phyloP scores from a whole-genome alignment of 2,113 vertebrate genomes.

The Telmatochromis sp. region DNA sequence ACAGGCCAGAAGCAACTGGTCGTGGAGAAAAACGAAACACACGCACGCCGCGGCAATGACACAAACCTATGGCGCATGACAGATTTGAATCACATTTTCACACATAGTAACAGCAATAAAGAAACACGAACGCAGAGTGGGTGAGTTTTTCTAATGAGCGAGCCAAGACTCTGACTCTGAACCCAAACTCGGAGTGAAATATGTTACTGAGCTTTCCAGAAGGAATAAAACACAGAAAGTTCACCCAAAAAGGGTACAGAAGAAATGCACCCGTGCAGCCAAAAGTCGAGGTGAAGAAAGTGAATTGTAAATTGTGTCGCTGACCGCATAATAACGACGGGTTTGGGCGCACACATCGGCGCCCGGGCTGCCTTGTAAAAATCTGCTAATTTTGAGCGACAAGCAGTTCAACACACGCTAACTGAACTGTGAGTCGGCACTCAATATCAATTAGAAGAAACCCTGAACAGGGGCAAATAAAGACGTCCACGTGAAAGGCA shows the following conservation, averaged over 20 bases:
- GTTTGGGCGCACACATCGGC: background rate
- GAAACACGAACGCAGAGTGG: background rate
- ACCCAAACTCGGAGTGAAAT: background rate
- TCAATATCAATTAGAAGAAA: conserved; percentile 54
- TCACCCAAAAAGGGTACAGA: background rate
- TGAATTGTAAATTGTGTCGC: conserved; percentile 17
- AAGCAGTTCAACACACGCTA: background rate
- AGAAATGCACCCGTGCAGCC: conserved; percentile 4
- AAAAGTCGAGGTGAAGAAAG: conserved; percentile 31
- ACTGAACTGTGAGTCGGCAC: conserved; percentile 23
- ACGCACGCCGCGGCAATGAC: background rate
- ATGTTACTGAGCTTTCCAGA: conserved; percentile 34
- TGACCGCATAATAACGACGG: background rate
- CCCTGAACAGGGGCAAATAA: conserved; percentile 28
- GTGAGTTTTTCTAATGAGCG: conserved; percentile 39
- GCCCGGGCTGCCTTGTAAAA: background rate
- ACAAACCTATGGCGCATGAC: background rate
- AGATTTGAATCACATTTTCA: conserved; percentile 15
- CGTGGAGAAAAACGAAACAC: conserved; percentile 17
- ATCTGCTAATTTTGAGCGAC: conserved; percentile 31
- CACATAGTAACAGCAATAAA: conserved; percentile 26
- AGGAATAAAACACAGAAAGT: conserved; percentile 23
- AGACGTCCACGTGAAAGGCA: background rate
- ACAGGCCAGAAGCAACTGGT: conserved; percentile 55
- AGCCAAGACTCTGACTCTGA: conserved; percentile 34